These are phyloP conservation scores for Drosophila neoperkinsi DNA, from an alignment of 2,888 invertebrate genomes.

Conservation along the genomic window DNA sequence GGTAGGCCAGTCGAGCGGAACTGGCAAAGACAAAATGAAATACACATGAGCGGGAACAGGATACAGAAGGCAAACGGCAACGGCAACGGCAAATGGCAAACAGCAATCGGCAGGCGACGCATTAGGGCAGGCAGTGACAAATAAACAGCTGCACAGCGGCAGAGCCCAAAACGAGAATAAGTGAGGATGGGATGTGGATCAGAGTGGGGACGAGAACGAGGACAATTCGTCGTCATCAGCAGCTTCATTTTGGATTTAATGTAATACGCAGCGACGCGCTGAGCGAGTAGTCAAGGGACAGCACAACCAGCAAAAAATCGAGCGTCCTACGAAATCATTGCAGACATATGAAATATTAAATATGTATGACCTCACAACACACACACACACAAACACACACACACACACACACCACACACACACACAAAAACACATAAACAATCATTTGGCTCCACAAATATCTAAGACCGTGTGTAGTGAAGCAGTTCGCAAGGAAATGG, in stretches of 20 bases:
- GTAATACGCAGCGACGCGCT: constrained; percentile 73
- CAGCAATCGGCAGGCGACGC: constrained; percentile 52
- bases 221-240: constrained; percentile 80
- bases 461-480: constrained; percentile 67
- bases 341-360: constrained; percentile 84
- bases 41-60: constrained; percentile 67
- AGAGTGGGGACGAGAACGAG: constrained; percentile 49
- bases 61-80: constrained; percentile 45
- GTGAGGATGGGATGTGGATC: constrained; percentile 9
- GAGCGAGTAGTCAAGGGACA: constrained; percentile 49
- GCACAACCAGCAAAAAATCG: constrained; percentile 29
- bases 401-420: constrained; percentile 16
- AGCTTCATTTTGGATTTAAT: constrained; percentile 77
- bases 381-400: constrained; percentile 10
- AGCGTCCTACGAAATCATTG: constrained; percentile 80
- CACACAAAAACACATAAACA: constrained; percentile 64
- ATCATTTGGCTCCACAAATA: constrained; percentile 74
- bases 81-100: constrained; percentile 42
- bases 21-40: constrained; percentile 74
- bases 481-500: constrained; percentile 81
- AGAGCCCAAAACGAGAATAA: constrained; percentile 39
- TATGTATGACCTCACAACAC: constrained; percentile 67
- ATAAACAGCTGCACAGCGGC: constrained; percentile 67
- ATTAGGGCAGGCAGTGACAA: constrained; percentile 76
- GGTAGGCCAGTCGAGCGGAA: constrained; percentile 76